phyloP scores from a whole-genome alignment of 1,140 invertebrate species.

The Habropoda laboriosa region DNA sequence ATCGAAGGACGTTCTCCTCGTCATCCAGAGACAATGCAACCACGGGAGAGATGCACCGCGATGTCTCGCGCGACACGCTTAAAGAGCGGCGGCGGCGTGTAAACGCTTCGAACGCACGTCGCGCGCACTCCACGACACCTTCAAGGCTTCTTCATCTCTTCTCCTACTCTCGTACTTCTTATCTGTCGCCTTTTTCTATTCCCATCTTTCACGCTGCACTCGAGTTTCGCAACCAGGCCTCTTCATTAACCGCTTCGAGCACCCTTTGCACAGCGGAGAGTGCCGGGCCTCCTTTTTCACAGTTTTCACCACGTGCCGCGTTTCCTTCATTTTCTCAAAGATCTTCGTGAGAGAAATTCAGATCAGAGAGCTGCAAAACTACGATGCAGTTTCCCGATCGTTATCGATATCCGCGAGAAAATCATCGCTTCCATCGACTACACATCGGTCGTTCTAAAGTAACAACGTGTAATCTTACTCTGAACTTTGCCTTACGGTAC shows the following conservation, averaged over 20 bases:
- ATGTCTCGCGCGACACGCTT: slow-evolving; percentile 32
- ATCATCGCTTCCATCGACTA: too few relatives aligned
- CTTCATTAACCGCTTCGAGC: slow-evolving; percentile 25
- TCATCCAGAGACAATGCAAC: slow-evolving; percentile 55
- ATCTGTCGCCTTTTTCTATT: not conserved
- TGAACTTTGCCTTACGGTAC: too few relatives aligned
- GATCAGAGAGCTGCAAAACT: too few relatives aligned
- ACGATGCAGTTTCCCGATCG: too few relatives aligned
- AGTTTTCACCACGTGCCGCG: not conserved
- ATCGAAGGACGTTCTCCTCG: slow-evolving; percentile 50
- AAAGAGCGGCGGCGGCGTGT: not conserved
- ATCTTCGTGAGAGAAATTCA: not conserved
- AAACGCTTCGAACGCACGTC: slow-evolving; percentile 44
- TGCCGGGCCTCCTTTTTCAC: slow-evolving; percentile 32
- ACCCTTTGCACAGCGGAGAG: slow-evolving; percentile 10
- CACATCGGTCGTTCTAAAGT: too few relatives aligned
- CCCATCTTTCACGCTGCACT: not conserved
- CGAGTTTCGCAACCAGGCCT: slow-evolving; percentile 9
- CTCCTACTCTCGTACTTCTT: not conserved
- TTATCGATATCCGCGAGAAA: too few relatives aligned
- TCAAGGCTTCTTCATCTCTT: slow-evolving; percentile 29
- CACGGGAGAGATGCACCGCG: slow-evolving; percentile 29
- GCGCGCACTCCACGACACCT: slow-evolving; percentile 25
- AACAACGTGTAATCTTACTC: too few relatives aligned
- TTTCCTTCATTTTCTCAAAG: not conserved